phyloP scores from a whole-genome alignment of 1,140 invertebrate species.

The Diachasmimorpha longicaudata region DNA sequence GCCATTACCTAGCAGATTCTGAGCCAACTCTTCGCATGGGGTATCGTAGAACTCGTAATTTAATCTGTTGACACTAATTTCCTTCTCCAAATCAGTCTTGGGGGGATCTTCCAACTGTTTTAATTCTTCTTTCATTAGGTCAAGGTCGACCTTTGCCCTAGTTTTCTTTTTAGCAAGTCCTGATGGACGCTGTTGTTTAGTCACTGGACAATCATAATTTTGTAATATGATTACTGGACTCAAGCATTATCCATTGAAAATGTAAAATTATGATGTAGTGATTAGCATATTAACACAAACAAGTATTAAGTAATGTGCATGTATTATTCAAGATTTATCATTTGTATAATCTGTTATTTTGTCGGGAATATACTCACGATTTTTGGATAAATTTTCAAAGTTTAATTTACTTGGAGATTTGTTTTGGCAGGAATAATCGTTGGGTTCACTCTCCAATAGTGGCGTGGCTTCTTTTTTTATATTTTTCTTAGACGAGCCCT shows the following conservation, averaged over 20 bases:
- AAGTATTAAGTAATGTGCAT: too few species aligned
- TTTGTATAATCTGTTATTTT: too few species aligned
- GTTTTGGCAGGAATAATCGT: background rate
- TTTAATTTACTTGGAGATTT: slow-evolving; percentile 16
- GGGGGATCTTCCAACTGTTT: slow-evolving; percentile 54
- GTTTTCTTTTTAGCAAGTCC: slow-evolving; percentile 29
- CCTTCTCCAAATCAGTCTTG: slow-evolving; percentile 41
- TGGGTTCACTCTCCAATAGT: background rate
- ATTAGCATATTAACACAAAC: too few species aligned
- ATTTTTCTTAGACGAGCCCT: background rate
- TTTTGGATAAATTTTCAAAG: slow-evolving; percentile 22
- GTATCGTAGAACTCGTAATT: slow-evolving; percentile 56
- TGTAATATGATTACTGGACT: background rate
- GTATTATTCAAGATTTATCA: too few species aligned
- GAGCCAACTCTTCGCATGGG: slow-evolving; percentile 64
- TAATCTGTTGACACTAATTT: slow-evolving; percentile 42
- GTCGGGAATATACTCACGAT: slow-evolving; percentile 25
- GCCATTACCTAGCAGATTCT: slow-evolving; percentile 67
- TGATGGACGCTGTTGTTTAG: slow-evolving; percentile 16
- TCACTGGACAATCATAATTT: background rate
- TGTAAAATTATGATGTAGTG: background rate
- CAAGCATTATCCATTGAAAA: background rate
- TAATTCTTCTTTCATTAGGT: slow-evolving; percentile 47
- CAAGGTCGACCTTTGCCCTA: slow-evolving; percentile 38
- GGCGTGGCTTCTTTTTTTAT: background rate